Base-by-base conservation (phyloP, 2,113 vertebrate genomes). In the Rattus rattus region DNA sequence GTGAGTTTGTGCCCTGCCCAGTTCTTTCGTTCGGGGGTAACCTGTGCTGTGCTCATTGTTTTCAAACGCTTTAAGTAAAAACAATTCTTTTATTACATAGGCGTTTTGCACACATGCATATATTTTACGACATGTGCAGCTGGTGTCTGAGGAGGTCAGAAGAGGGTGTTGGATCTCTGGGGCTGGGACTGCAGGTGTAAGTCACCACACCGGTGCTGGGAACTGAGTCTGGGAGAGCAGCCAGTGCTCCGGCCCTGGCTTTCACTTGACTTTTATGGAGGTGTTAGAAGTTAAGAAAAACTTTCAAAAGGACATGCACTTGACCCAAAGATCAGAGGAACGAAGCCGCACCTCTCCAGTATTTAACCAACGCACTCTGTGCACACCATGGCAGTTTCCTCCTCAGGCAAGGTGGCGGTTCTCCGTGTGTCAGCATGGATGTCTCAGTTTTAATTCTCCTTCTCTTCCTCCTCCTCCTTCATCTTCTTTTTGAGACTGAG, bases 1-100 rank as follows among this genome's bases (percentile, higher is more conserved):
- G 54, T 59, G n/a, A n/a, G n/a, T 76, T 80, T 54, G 28, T 63
- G 54, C 91, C 47, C 85, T 59, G 76, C 43, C 43, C 43, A 43
- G 83, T 96, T 95, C 49, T 80, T 89, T 86, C 39, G 72, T 22
- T 88, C 14, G 90, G 54, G 30, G 30, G 49, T 43, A 75, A 84
- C 80, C 54, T 90, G 93, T 72, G 14, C 39, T 47, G 6, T 87
- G 36, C 14, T 77, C 30, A 83, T 30, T 91, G 20, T 88, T 49
- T 93, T 61, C 72, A 88, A 54, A 43, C 17, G 16, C 39, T 86
- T 86, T 33, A 83, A 83, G 17, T 72, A 7, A n/a, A n/a, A 77
- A 14, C 17, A 30, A 30, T 28, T 33, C 43, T 52, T 79, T 79
- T 33, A 19, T 54, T 54, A 9, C 10, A 52, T 33, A 49, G 17